phyloP scores from a whole-genome alignment of 2,888 invertebrate genomes.

The Phymatocera aterrima region DNA sequence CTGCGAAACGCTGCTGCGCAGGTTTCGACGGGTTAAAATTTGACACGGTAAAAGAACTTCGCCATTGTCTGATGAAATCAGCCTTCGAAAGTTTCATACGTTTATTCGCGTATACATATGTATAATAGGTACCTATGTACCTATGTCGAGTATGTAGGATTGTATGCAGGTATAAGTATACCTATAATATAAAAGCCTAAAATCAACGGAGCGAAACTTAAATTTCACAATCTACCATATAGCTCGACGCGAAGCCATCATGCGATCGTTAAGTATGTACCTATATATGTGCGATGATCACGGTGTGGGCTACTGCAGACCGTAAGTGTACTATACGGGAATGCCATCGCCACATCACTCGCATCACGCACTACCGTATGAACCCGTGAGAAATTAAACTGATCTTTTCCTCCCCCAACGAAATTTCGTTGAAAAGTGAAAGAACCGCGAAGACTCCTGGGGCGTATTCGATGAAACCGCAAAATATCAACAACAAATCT shows the following conservation, averaged over 20 bases:
- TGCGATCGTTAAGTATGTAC: no score
- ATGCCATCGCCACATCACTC: conserved; percentile 5
- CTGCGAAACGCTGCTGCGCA: not conserved
- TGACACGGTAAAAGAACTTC: conserved; percentile 1
- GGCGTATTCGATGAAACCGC: no score
- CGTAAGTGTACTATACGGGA: no score
- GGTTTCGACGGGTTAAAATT: conserved; percentile 5
- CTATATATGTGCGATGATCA: not conserved
- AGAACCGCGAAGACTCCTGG: no score
- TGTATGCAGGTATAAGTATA: no score
- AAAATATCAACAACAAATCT: no score
- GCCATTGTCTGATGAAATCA: conserved; percentile 40
- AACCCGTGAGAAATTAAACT: no score
- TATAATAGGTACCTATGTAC: no score
- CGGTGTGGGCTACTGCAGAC: not conserved
- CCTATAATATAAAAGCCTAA: conserved; percentile 14
- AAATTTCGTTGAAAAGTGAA: no score
- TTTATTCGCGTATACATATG: not conserved
- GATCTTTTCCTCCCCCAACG: no score
- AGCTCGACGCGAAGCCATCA: not conserved
- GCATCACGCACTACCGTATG: no score
- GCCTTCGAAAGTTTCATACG: conserved; percentile 33
- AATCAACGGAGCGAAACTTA: conserved; percentile 40
- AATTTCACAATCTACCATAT: conserved; percentile 44
- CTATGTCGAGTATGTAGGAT: no score